phyloP scores from a whole-genome alignment of 2,888 invertebrate genomes.

The Polietes domitor region DNA sequence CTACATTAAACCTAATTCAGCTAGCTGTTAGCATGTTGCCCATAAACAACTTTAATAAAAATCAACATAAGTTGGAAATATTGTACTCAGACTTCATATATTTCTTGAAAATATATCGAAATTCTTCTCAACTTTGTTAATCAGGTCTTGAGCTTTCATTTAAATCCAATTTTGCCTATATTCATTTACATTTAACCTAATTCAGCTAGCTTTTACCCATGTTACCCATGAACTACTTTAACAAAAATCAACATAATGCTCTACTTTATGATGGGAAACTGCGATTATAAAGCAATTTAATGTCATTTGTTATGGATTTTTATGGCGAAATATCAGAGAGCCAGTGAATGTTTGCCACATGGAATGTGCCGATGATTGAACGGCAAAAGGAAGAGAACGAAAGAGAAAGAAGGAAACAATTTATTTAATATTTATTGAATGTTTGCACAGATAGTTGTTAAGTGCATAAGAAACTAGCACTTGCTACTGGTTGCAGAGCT shows the following conservation, averaged over 20 bases:
- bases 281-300: slow-evolving; percentile 20
- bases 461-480: not conserved
- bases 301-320: slow-evolving; percentile 14
- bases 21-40: not conserved
- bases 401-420: slow-evolving; percentile 20
- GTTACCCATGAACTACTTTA: not conserved
- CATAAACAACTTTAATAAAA: not conserved
- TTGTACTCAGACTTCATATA: too few species aligned
- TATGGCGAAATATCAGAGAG: not conserved
- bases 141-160: not conserved
- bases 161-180: not conserved
- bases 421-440: slow-evolving; percentile 25
- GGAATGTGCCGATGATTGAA: not conserved
- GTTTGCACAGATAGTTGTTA: not conserved
- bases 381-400: not conserved
- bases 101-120: too few species aligned
- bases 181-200: not conserved
- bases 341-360: not conserved
- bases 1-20: slow-evolving; percentile 9
- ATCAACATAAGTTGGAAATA: too few species aligned
- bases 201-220: not conserved
- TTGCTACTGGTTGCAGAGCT: not conserved
- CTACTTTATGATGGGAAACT: slow-evolving; percentile 4
- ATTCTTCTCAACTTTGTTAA: too few species aligned
- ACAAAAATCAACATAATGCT: slow-evolving; percentile 2